Evolutionary conservation across 1,140 invertebrate genomes (phyloP).

Genomic region (Lepidurus packardi): DNA sequence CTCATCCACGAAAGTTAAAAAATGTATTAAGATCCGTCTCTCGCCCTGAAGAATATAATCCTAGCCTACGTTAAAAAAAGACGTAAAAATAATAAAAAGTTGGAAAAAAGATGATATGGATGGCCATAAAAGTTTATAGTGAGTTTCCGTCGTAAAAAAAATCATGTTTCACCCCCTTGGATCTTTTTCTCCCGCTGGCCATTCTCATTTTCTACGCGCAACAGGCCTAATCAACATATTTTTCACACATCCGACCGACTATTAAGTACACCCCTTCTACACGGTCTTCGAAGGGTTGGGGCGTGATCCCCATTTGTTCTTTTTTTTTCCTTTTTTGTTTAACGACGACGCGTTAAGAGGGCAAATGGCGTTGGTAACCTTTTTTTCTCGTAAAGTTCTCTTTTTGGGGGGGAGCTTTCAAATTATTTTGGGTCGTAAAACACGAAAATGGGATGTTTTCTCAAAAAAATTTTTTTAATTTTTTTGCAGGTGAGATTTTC

Average conservation of each 20-base stretch:
- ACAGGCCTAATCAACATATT: constrained; percentile 6
- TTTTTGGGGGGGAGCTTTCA: background rate
- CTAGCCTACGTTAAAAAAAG: background rate
- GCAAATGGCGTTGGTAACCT: no score
- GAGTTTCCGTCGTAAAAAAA: background rate
- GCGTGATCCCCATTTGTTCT: background rate
- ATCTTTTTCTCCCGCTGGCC: background rate
- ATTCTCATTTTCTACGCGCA: background rate
- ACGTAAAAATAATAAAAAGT: background rate
- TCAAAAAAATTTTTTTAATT: background rate
- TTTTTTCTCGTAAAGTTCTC: no score
- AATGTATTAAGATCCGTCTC: background rate
- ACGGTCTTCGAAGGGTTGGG: background rate
- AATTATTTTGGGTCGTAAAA: constrained; percentile 16
- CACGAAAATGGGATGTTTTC: background rate
- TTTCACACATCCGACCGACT: constrained; percentile 11
- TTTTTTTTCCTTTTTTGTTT: background rate
- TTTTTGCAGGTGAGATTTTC: constrained; percentile 68
- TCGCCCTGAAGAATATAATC: background rate
- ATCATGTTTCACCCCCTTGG: constrained; percentile 14
- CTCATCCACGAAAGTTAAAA: background rate
- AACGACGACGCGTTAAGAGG: no score
- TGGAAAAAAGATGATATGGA: constrained; percentile 9
- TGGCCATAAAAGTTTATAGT: background rate
- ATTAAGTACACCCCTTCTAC: background rate